Evolutionary conservation across 2,797 vertebrate genomes (phyloP), one percentile per base, ranked within the genome.

Genomic region (Enteromius anoplus): DNA sequence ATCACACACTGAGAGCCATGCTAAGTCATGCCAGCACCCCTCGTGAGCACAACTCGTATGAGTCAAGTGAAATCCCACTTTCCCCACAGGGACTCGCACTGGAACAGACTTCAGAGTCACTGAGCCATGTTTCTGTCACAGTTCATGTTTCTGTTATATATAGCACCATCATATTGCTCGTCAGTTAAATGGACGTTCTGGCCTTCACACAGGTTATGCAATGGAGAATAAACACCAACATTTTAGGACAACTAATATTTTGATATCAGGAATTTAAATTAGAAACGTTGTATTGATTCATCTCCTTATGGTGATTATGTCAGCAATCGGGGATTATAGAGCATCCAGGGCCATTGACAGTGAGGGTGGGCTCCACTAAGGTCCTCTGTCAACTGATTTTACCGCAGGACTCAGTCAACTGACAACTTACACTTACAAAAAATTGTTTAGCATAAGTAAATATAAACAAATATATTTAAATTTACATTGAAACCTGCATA

Each of bases 11-110:
- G 71, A 77, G 62, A 66, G 47, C 34, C 40, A 53, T 75, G 58
- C 21, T 70, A 72, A 80, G 64, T 84, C 79, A 85, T 80, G 53
- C 34, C 83, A 83, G 26, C 78, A 19, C 51, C 83, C 80, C 62
- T 71, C 68, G 64, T 80, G 66, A 86, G 45, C 83, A 64, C 51
- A 69, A 34, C 80, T 73, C 82, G 71, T 70, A 29, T 65, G 73
- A 75, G 19, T 23, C 32, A 0, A 40, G 23, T 53, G 17, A 72
- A 70, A 45, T 80, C 55, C 53, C 69, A 45, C 47, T 81, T 78
- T 87, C 23, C 83, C 75, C 69, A 62, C 29, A 82, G 79, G 62
- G 66, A 78, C 51, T 73, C 21, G 29, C 21, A n/a, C 49, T 75
- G 65, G 64, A 84, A 79, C 45, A 75, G n/a, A 79, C 34, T 68